These are phyloP conservation scores for Collichthys lucidus DNA, from an alignment of 2,113 vertebrate genomes.

Conservation along the genomic window DNA sequence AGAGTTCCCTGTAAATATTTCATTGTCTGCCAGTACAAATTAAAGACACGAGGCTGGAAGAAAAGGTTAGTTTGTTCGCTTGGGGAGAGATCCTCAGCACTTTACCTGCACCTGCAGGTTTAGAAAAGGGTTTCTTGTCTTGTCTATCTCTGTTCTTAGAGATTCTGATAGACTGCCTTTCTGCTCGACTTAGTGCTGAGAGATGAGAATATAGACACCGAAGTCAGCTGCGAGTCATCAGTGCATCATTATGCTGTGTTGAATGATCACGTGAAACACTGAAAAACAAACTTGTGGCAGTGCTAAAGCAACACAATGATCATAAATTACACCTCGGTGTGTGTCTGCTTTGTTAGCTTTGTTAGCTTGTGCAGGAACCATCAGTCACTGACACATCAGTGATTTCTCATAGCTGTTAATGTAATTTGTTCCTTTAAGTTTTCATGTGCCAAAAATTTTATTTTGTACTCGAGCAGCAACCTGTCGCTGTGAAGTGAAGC, in stretches of 20 bases:
- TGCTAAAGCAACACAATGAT: background rate
- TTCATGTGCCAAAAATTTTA: no score
- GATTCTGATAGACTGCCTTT: conserved; percentile 9
- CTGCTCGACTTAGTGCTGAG: conserved; percentile 26
- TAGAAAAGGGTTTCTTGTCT: conserved; percentile 19
- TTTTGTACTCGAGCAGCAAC: no score
- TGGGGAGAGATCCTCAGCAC: conserved; percentile 56
- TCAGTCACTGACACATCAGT: background rate
- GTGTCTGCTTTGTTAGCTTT: background rate
- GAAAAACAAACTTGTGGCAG: background rate
- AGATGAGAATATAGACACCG: conserved; percentile 18
- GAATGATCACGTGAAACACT: background rate
- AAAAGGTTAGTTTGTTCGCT: conserved; percentile 67
- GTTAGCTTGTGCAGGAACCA: background rate
- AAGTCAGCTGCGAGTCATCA: background rate
- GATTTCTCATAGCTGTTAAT: no score
- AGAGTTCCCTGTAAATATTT: conserved; percentile 94
- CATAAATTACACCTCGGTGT: background rate
- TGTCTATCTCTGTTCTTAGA: background rate
- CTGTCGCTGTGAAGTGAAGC: no score
- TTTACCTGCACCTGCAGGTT: conserved; percentile 67
- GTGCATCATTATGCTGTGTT: background rate
- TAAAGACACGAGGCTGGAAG: conserved; percentile 84
- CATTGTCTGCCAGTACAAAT: conserved; percentile 91
- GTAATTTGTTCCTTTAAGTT: no score